Evolutionary conservation across 1,140 invertebrate genomes (phyloP).

Genomic region (Chymomyza costata): DNA sequence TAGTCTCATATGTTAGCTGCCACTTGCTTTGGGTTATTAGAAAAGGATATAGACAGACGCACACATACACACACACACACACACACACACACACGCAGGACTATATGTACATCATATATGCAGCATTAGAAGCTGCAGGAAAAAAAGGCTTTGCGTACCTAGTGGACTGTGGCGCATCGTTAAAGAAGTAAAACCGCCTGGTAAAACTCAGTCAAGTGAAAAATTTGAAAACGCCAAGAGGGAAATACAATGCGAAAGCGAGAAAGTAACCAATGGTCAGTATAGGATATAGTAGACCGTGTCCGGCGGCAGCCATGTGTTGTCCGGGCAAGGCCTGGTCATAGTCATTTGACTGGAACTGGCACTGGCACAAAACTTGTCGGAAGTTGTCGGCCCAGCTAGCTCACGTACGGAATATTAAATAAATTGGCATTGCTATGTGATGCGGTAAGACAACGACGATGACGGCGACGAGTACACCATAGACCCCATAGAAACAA

Average conservation of each 20-base stretch:
- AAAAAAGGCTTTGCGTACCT: no score
- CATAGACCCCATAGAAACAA: neutral
- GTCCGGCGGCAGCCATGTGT: no score
- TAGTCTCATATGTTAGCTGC: no score
- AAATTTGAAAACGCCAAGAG: conserved; percentile 71
- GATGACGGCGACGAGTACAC: neutral
- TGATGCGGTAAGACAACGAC: conserved; percentile 45
- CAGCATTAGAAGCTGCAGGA: no score
- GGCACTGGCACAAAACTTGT: conserved; percentile 10
- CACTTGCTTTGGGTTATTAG: no score
- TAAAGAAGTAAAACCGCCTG: conserved; percentile 54
- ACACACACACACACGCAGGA: no score
- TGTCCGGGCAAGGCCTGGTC: no score
- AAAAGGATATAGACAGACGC: no score
- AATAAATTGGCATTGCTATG: conserved; percentile 65
- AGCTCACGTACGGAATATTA: conserved; percentile 66
- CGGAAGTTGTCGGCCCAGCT: conserved; percentile 14
- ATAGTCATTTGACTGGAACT: no score
- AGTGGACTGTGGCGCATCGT: conserved; percentile 26
- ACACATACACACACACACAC: no score
- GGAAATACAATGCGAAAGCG: conserved; percentile 51
- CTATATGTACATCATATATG: no score
- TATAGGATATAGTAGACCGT: no score
- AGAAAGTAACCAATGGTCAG: conserved; percentile 10
- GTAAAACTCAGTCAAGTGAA: conserved; percentile 55